phyloP scores from a whole-genome alignment of 1,140 invertebrate genomes.

The Reticulitermes speratus region DNA sequence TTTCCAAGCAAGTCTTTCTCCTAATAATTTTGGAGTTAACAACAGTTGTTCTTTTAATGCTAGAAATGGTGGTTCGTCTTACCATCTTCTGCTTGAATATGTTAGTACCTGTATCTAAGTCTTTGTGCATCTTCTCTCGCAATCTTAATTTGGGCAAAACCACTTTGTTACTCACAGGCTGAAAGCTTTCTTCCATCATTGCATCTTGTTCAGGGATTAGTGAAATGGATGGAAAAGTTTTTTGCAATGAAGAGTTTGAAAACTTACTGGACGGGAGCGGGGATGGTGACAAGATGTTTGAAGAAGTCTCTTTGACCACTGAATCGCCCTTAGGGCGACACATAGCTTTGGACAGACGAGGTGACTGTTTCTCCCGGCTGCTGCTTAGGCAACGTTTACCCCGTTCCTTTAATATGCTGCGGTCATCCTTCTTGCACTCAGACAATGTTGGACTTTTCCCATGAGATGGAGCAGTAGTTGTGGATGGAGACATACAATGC shows the following conservation, averaged over 20 bases:
- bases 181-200: neutral
- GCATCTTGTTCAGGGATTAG: neutral
- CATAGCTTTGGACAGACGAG: neutral
- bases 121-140: slow-evolving; percentile 19
- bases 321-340: slow-evolving; percentile 14
- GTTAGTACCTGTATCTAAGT: slow-evolving; percentile 21
- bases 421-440: neutral
- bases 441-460: neutral
- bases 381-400: slow-evolving; percentile 23
- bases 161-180: slow-evolving; percentile 13
- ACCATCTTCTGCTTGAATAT: slow-evolving; percentile 31
- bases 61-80: slow-evolving; percentile 28
- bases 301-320: neutral
- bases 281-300: neutral
- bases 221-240: neutral
- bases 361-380: slow-evolving; percentile 21
- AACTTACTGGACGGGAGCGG: neutral
- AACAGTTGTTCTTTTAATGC: slow-evolving; percentile 29
- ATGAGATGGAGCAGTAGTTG: neutral
- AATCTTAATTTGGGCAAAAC: slow-evolving; percentile 22
- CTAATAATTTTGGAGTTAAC: slow-evolving; percentile 27
- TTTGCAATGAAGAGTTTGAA: neutral
- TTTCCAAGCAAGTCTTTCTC: slow-evolving; percentile 23
- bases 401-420: neutral
- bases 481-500: neutral